Evolutionary conservation across 2,797 vertebrate genomes (phyloP).

Genomic region (Phrynocephalus vlangalii): DNA sequence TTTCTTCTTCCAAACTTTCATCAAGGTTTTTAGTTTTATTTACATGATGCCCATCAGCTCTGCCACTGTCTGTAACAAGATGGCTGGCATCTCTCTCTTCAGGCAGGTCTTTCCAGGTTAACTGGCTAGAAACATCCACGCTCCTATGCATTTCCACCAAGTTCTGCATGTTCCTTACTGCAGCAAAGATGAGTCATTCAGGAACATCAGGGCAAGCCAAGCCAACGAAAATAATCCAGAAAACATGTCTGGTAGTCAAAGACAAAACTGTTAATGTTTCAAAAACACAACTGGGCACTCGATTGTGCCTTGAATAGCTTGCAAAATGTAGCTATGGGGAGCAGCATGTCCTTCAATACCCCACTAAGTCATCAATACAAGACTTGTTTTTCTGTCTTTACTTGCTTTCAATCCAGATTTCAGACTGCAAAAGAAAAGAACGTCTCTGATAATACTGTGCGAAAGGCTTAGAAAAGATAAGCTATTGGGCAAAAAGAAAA

Average conservation of each 20-base stretch:
- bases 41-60: neutral
- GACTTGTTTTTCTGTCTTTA: slow-evolving; percentile 19
- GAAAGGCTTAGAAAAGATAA: slow-evolving; percentile 38
- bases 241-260: slow-evolving; percentile 12
- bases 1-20: slow-evolving; percentile 26
- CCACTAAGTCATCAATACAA: slow-evolving; percentile 30
- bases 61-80: accelerated
- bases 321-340: slow-evolving; percentile 42
- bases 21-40: slow-evolving; percentile 19
- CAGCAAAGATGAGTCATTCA: neutral
- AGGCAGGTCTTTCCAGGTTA: slow-evolving; percentile 1
- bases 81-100: neutral
- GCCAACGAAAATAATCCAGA: neutral
- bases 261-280: slow-evolving; percentile 33
- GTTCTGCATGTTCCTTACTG: slow-evolving; percentile 44
- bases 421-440: slow-evolving; percentile 66
- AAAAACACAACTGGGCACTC: slow-evolving; percentile 46
- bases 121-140: neutral
- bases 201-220: slow-evolving; percentile 21
- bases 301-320: slow-evolving; percentile 43
- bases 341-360: slow-evolving; percentile 61
- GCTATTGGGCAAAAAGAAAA: slow-evolving; percentile 51
- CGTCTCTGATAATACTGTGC: slow-evolving; percentile 49
- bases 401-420: slow-evolving; percentile 43
- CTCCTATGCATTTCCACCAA: neutral